Evolutionary conservation across 2,888 invertebrate species (phyloP), one percentile per base, ranked within the genome.

Genomic region (Agriopis aurantiaria): DNA sequence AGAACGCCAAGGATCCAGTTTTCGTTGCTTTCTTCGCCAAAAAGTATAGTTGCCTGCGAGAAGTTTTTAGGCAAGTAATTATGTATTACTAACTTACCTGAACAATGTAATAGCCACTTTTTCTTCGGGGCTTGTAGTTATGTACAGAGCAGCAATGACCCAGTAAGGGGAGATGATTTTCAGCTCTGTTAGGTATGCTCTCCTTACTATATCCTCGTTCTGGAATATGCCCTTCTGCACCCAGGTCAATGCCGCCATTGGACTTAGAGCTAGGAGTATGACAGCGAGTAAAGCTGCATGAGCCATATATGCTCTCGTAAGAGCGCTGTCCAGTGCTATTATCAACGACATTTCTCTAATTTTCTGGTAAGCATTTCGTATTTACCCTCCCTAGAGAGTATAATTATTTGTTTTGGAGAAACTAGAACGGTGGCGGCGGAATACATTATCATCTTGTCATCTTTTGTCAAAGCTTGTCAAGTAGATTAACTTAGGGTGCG

Each of bases 91-190:
- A 14, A 57, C 56, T 43, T 14, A 61, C 43, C 89, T 82, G 49
- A 88, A 85, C 1, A 89, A 71, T 58, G 78, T 82, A 3, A 82
- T 71, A 0, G 83, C 85, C 7, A 85, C 55, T 3, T 76, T 61
- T 0, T 68, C 1, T 0, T 70, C 61, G 1, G 86, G 88, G 6
- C 76, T 72, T 0, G 85, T 88, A 0, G 87, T 89, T 9, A 88
- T 77, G 67, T 87, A 90, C 10, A 91, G 57, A 0, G 86, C 88
- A 3, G 85, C 87, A 0, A 87, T 78, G 1, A 88, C 75, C 91
- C 91, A 91, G 68, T 86, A 89, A 0, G 91, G 90, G 1, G 87
- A 84, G 10, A 90, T 62, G 14, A 82, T 83, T 79, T 91, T 90
- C 60, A 91, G 68, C 57, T 90, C 90, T 3, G 84, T 81, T n/a